Conservation (phyloP, 2,888 invertebrate species). For the Morpho helenor region DNA sequence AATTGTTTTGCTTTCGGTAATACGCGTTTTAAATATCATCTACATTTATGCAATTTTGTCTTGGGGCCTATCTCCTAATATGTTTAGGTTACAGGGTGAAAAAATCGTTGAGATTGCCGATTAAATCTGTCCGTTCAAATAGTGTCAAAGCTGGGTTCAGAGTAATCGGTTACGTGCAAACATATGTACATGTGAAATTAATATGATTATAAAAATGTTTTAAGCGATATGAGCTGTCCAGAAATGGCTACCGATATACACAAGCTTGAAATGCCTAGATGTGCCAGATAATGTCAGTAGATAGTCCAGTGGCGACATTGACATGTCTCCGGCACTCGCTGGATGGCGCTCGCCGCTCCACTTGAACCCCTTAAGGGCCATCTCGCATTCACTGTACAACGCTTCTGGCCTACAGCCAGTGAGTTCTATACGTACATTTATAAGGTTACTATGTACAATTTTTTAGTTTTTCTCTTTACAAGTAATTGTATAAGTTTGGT, state of each 20-base stretch:
- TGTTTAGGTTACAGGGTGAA: too few species aligned
- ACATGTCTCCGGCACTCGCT: conserved; percentile 45
- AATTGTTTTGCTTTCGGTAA: too few species aligned
- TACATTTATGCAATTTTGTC: too few species aligned
- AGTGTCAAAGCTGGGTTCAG: too few species aligned
- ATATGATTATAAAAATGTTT: background rate
- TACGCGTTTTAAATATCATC: too few species aligned
- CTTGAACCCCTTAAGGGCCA: conserved; percentile 56
- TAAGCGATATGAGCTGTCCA: background rate
- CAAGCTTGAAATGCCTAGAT: conserved; percentile 8
- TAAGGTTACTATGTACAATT: background rate
- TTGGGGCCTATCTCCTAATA: too few species aligned
- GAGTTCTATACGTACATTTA: too few species aligned
- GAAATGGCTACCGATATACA: conserved; percentile 12
- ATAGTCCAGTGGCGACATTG: conserved; percentile 52
- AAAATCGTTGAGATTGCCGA: too few species aligned
- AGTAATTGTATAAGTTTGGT: too few species aligned
- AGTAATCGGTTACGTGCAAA: background rate
- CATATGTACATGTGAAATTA: too few species aligned
- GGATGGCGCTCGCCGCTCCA: conserved; percentile 49
- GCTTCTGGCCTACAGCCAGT: conserved; percentile 16
- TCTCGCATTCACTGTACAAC: conserved; percentile 43
- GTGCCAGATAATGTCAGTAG: conserved; percentile 31
- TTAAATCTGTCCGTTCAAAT: too few species aligned
- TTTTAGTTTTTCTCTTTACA: background rate